Evolutionary conservation across 2,797 vertebrate species (phyloP).

Genomic region (Dendrocincla fuliginosa): DNA sequence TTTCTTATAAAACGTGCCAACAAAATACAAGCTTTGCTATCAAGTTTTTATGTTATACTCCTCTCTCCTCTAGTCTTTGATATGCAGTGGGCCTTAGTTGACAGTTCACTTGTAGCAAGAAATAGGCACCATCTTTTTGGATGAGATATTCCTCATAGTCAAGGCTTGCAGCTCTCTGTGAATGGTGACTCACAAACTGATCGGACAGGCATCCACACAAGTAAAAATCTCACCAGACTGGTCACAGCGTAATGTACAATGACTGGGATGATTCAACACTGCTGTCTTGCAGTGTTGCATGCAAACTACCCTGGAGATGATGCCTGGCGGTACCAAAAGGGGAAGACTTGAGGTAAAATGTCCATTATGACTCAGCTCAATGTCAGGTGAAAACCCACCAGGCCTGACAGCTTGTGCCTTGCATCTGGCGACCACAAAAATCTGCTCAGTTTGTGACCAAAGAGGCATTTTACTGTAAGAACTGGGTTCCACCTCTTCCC

Average conservation of each 20-base stretch:
- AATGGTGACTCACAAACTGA: neutral
- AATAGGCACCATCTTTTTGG: neutral
- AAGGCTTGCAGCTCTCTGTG: neutral
- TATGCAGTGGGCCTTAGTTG: neutral
- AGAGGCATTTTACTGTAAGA: neutral
- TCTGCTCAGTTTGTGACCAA: neutral
- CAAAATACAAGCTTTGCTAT: neutral
- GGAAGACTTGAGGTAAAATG: neutral
- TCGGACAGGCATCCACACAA: neutral
- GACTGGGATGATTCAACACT: conserved; percentile 26
- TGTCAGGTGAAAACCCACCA: neutral
- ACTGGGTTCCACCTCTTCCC: neutral
- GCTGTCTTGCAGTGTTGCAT: neutral
- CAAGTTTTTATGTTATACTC: neutral
- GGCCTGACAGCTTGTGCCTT: neutral
- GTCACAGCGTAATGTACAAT: neutral
- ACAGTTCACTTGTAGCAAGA: neutral
- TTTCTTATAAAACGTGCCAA: neutral
- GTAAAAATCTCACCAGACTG: neutral
- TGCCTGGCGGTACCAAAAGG: neutral
- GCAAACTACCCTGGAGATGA: neutral
- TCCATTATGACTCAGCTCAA: neutral
- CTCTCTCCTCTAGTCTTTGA: neutral
- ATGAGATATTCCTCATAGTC: accelerated
- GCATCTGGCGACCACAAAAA: accelerated